A percentile compares a stretch with the other conserved stretches of the same genome.
These are phyloP conservation scores for Epinephelus malabaricus DNA, from an alignment of 2,797 vertebrate genomes.

Conservation along the genomic window DNA sequence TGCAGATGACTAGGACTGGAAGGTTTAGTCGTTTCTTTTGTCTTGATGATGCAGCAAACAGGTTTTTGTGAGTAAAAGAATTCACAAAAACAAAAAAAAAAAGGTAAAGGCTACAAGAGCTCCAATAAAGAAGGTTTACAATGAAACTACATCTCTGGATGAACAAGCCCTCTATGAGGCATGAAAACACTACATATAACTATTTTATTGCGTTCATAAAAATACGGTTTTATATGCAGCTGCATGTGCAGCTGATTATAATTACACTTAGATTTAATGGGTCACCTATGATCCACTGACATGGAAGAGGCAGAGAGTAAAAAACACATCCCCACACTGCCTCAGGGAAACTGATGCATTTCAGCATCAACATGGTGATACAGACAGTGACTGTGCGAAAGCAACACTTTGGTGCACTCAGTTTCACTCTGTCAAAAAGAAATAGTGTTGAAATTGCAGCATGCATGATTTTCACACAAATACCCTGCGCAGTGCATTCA, in stretches of 20 bases:
- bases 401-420: slow-evolving; percentile 8
- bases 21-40: no score
- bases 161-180: neutral
- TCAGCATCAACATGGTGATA: neutral
- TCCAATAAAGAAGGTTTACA: neutral
- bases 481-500: neutral
- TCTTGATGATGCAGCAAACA: neutral
- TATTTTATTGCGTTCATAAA: neutral
- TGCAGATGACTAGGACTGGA: no score
- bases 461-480: no score
- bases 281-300: slow-evolving; percentile 4
- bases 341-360: neutral
- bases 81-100: no score
- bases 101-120: neutral
- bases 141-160: neutral
- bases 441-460: neutral
- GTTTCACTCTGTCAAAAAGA: no score
- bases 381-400: neutral
- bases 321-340: neutral
- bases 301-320: slow-evolving; percentile 7
- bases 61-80: neutral
- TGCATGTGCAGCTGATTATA: neutral
- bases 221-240: neutral
- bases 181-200: neutral
- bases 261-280: slow-evolving; percentile 4